Percentiles rank a stretch among this genome's conserved stretches.
These are phyloP conservation scores for Percopsis omiscomaycus DNA, from an alignment of 2,797 vertebrate genomes.

Conservation along the genomic window DNA sequence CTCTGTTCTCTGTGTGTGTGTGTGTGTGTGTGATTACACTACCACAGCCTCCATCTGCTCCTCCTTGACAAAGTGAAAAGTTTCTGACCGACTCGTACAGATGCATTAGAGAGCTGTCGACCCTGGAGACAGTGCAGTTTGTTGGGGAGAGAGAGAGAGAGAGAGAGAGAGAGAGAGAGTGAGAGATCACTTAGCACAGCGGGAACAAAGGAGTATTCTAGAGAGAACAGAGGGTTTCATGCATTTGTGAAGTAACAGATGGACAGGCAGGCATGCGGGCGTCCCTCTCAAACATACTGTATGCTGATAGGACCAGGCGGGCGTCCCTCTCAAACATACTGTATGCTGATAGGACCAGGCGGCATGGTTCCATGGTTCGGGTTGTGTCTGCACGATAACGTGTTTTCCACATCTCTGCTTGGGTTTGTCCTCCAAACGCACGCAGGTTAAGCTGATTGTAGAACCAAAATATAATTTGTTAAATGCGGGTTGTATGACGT, in stretches of 20 bases:
- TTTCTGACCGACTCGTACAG: constrained; percentile 48
- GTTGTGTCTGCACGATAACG: no score
- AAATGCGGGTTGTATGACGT: no score
- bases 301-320: background rate
- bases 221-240: background rate
- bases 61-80: constrained; percentile 55
- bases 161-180: background rate
- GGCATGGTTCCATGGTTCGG: background rate
- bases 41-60: constrained; percentile 48
- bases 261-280: background rate
- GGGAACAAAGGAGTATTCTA: constrained; percentile 7
- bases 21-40: constrained; percentile 12
- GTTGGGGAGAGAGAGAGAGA: background rate
- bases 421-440: no score
- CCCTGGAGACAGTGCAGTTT: constrained; percentile 2
- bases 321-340: background rate
- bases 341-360: background rate
- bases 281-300: background rate
- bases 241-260: background rate
- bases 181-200: constrained; percentile 9
- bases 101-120: constrained; percentile 41
- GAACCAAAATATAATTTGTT: no score
- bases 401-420: no score
- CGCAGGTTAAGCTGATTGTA: no score
- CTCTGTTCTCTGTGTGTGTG: background rate